Evolutionary conservation across 1,140 invertebrate genomes (phyloP), one percentile per base, ranked within the genome.

Genomic region (Calosoma granatense): DNA sequence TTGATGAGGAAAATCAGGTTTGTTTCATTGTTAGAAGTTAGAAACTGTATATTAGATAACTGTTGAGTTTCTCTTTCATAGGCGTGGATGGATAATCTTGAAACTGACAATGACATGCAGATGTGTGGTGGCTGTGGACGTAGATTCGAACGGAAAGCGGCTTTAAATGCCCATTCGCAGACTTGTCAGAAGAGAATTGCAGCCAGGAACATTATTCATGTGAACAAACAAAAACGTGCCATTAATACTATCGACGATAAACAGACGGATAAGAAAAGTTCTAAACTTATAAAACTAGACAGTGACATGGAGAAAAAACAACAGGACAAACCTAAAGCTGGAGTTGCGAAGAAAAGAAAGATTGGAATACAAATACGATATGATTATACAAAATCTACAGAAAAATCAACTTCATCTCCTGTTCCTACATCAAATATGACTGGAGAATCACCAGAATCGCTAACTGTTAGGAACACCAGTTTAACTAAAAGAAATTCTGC

Each of bases 51-150:
- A n/a, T n/a, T n/a, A n/a, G n/a, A n/a, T n/a, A n/a, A n/a, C n/a
- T n/a, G n/a, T 56, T 3, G 20, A 55, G 19, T 55, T 21, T 2
- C n/a, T 11, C 26, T 54, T 20, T 4, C 20, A 60, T 64, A 80
- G 74, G 74, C 78, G 55, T 82, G 80, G 78, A 76, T 81, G 68
- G 74, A 78, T 59, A 77, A 79, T 61, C 68, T 81, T 61, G 78
- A 83, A 64, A 71, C 72, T 20, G 77, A 79, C 59, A 68, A 73
- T 20, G 76, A 78, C 56, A 61, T 78, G 12, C 79, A 80, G 51
- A 76, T 76, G 36, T 86, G 84, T 66, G 80, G 76, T n/a, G 81
- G 79, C 26, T 86, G 84, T 68, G 81, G 81, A 0, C 80, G 81
- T 58, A 73, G 75, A 19, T 86, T 86, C 65, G 84, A 86, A 63